These are phyloP conservation scores for Pandemis cinnamomeana DNA, from an alignment of 2,888 invertebrate species.

Conservation along the genomic window DNA sequence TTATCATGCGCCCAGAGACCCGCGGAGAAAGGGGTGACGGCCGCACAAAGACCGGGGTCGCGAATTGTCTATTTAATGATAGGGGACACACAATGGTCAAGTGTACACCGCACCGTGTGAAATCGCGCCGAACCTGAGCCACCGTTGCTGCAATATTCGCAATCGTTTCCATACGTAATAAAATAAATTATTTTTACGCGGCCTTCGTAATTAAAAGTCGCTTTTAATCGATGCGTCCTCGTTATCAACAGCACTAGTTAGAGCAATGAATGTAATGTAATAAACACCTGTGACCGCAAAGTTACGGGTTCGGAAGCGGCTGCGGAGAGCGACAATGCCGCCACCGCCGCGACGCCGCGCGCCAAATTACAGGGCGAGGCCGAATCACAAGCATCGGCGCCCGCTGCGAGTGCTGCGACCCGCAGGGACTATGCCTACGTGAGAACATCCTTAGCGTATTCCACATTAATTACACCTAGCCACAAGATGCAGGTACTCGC, in stretches of 20 bases:
- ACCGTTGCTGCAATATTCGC: constrained; percentile 36
- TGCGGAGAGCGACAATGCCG: constrained; percentile 62
- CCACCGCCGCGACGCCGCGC: constrained; percentile 63
- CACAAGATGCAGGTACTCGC: constrained; percentile 13
- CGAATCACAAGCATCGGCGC: constrained; percentile 53
- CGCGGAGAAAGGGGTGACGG: constrained; percentile 72
- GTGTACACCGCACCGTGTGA: constrained; percentile 72
- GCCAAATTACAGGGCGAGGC: constrained; percentile 79
- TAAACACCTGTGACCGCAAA: constrained; percentile 79
- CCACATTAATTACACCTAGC: constrained; percentile 44
- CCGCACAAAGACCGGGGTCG: constrained; percentile 56
- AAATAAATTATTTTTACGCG: constrained; percentile 32
- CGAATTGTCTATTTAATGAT: constrained; percentile 76
- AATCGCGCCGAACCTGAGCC: constrained; percentile 59
- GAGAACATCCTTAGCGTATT: constrained; percentile 48
- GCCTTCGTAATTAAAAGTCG: constrained; percentile 41
- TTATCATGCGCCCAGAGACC: constrained; percentile 72
- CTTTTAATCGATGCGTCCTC: constrained; percentile 31
- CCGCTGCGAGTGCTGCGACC: constrained; percentile 40
- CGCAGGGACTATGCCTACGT: constrained; percentile 42
- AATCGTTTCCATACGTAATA: constrained; percentile 22
- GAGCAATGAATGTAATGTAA: constrained; percentile 51
- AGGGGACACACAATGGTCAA: constrained; percentile 76
- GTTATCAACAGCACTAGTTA: constrained; percentile 32
- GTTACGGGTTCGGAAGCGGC: constrained; percentile 70